Evolutionary conservation across 1,140 invertebrate species (phyloP).

Genomic region (Centruroides sculpturatus): DNA sequence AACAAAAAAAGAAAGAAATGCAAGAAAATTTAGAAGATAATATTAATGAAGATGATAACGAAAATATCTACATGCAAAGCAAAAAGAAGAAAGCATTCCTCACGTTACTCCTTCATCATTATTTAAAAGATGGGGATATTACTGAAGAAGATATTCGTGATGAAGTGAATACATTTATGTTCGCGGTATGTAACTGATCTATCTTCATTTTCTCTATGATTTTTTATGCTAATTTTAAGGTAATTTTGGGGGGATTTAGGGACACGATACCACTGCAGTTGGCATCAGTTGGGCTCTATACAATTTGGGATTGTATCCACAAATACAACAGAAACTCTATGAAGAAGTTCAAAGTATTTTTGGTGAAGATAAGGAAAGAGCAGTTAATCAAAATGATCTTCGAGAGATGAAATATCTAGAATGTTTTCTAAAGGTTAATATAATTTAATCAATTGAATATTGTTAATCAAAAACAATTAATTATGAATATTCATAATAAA

Average conservation of each 20-base stretch:
- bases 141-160: slow-evolving; percentile 78
- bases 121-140: slow-evolving; percentile 38
- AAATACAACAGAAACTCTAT: slow-evolving; percentile 20
- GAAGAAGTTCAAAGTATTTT: slow-evolving; percentile 29
- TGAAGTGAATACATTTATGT: slow-evolving; percentile 87
- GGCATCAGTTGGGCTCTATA: slow-evolving; percentile 17
- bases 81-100: slow-evolving; percentile 52
- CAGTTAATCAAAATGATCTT: slow-evolving; percentile 34
- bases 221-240: neutral
- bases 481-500: neutral
- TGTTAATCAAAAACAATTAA: neutral
- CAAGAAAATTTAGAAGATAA: neutral
- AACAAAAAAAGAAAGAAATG: neutral
- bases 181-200: slow-evolving; percentile 38
- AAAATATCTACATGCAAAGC: neutral
- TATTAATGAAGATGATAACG: neutral
- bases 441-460: neutral
- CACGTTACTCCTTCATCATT: slow-evolving; percentile 55
- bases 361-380: slow-evolving; percentile 19
- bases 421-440: no score
- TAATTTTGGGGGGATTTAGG: slow-evolving; percentile 21
- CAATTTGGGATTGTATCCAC: neutral
- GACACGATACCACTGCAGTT: slow-evolving; percentile 34
- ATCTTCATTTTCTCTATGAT: neutral
- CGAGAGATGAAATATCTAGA: slow-evolving; percentile 34